phyloP scores from a whole-genome alignment of 2,888 invertebrate genomes.

The Hyalella azteca region DNA sequence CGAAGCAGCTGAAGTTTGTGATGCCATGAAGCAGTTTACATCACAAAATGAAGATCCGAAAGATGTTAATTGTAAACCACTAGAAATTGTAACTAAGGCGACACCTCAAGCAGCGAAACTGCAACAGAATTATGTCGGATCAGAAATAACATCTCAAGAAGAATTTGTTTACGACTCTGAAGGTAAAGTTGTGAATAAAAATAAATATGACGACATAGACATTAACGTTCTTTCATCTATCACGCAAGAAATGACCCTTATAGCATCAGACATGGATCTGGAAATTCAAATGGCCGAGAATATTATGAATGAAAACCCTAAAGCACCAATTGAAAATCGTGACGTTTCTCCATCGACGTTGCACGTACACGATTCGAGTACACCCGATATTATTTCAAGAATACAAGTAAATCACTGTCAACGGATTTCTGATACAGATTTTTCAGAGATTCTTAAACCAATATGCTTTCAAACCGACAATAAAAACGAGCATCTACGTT shows the following conservation, averaged over 20 bases:
- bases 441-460: neutral
- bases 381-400: slow-evolving; percentile 8
- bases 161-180: neutral
- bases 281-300: neutral
- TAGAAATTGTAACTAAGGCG: too few relatives aligned
- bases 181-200: neutral
- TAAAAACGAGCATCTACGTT: neutral
- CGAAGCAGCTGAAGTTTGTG: slow-evolving; percentile 9
- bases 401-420: slow-evolving; percentile 23
- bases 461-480: neutral
- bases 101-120: too few relatives aligned
- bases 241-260: neutral
- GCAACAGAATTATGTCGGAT: too few relatives aligned
- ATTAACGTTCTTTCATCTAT: neutral
- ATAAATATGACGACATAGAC: neutral
- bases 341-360: neutral
- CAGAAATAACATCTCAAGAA: neutral
- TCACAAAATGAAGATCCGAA: neutral
- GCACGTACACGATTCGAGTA: slow-evolving; percentile 29
- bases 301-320: too few relatives aligned
- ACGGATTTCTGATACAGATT: neutral
- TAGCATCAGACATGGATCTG: neutral
- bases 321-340: neutral
- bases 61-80: neutral
- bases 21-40: slow-evolving; percentile 10